Evolutionary conservation across 2,113 vertebrate species (phyloP).

Genomic region (Lampris megalopsis): DNA sequence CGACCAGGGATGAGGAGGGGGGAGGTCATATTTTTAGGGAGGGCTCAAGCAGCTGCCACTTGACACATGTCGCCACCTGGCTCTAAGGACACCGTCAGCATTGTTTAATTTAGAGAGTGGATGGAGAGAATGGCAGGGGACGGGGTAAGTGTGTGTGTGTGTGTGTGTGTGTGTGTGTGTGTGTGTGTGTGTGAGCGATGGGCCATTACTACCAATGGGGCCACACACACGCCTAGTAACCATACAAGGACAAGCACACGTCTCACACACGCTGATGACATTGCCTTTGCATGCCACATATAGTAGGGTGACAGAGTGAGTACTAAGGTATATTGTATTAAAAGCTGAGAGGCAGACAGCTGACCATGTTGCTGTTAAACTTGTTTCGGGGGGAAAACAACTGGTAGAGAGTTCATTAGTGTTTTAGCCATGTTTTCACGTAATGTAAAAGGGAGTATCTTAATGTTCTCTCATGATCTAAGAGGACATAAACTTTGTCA

Average conservation of each 20-base stretch:
- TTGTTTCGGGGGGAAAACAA: constrained; percentile 59
- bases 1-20: constrained; percentile 36
- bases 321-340: constrained; percentile 63
- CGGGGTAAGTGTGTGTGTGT: constrained; percentile 18
- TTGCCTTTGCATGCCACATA: constrained; percentile 67
- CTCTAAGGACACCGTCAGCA: constrained; percentile 75
- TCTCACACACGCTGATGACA: constrained; percentile 70
- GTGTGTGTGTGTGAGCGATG: neutral
- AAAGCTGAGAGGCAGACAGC: constrained; percentile 42
- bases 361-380: constrained; percentile 60
- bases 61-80: constrained; percentile 80
- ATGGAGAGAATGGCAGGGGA: constrained; percentile 59
- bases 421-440: constrained; percentile 31
- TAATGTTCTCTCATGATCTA: neutral
- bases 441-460: neutral
- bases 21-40: constrained; percentile 79
- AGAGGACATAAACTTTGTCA: neutral
- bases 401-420: constrained; percentile 40
- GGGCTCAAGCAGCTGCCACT: constrained; percentile 76
- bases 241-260: constrained; percentile 74
- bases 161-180: constrained; percentile 14
- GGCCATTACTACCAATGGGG: constrained; percentile 58
- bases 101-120: constrained; percentile 75
- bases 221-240: constrained; percentile 71
- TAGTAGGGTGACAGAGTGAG: constrained; percentile 59